Base-by-base conservation (phyloP, 2,797 vertebrate species). In the Bucorvus abyssinicus region DNA sequence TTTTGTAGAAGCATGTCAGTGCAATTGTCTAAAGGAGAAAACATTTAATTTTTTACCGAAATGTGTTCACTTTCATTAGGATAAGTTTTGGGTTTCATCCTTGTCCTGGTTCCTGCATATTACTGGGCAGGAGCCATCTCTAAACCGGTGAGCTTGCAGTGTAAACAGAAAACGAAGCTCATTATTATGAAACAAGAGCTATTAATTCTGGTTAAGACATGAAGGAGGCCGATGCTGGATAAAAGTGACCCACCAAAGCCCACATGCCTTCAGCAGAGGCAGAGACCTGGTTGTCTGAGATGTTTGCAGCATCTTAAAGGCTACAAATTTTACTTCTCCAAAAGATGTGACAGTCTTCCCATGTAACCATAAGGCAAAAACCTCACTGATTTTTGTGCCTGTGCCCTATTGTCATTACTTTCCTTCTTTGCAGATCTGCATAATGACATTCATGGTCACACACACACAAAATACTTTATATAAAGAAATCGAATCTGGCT, bases 401-500 rank as follows among this genome's bases (percentile, higher is more conserved):
- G 69, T 63, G 76, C 88, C 88, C 55, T 90, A 44, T 68, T 83
- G 84, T 32, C 82, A 42, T 91, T 86, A 80, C 91, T 87, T 8
- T 27, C 89, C 82, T 70, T 36, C 67, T 57, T 77, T 73, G 80
- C 87, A 87, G 82, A 87, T 82, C 74, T 36, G 1, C 83, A 42
- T 94, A 91, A 84, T 92, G 89, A 67, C 76, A 78, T 94, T 92
- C 83, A 64, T 32, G 85, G 90, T 95, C 96, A 94, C 91, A 94
- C 61, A 42, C 27, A 36, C 50, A n/a, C 40, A 21, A 94, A 91
- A 89, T 70, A 84, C 88, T 75, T 92, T 68, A 56, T 73, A 55
- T 68, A 93, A 94, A 92, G 94, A 89, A 90, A 96, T 93, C 4
- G 64, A 92, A 95, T 91, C 93, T 94, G 96, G 96, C 96, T 93